Base-by-base conservation (phyloP, 2,113 vertebrate genomes). In the Formicarius rufipectus region DNA sequence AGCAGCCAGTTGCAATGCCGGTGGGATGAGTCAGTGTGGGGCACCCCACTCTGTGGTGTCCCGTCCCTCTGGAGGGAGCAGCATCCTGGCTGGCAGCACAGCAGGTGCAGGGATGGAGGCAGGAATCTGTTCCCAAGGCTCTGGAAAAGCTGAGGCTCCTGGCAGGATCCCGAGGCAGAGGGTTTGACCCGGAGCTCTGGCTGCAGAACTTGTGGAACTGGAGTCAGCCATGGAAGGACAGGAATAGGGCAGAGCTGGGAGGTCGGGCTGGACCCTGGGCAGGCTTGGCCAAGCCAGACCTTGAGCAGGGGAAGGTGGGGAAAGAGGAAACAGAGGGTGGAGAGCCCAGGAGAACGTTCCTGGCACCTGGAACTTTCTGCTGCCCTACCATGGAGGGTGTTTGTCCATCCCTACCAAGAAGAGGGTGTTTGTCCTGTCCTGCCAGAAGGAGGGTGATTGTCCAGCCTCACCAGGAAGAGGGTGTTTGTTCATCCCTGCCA, bases 121-220 rank as follows among this genome's bases (percentile, higher is more conserved):
- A 56, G 82, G 88, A 73, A 96, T 81, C 24, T 37, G 44, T 91
- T 95, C 49, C 12, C 79, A 55, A 64, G 49, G 74, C 76, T 93
- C 85, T 89, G 96, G 92, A 93, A 97, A 93, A 96, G 87, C 87
- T 96, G 82, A 97, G 76, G 68, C 87, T 95, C 74, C 95, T 95
- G 84, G 89, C 95, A 96, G 80, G 66, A 66, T 66, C 79, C 73
- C 24, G 53, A 89, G 87, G 21, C 7, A 1, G 87, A 59, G 21
- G n/a, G 69, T 31, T 96, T 88, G 81, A 94, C 84, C 52, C 59
- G 7, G 53, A 44, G 63, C 64, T 95, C 81, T 76, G 47, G 24
- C 93, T 92, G 81, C 66, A 79, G 93, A 96, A 96, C 95, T 25
- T 84, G 71, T 95, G 93, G 95, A 79, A 95, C 95, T 93, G 59